Evolutionary conservation across 2,113 vertebrate species (phyloP).

Genomic region (Spea bombifrons): DNA sequence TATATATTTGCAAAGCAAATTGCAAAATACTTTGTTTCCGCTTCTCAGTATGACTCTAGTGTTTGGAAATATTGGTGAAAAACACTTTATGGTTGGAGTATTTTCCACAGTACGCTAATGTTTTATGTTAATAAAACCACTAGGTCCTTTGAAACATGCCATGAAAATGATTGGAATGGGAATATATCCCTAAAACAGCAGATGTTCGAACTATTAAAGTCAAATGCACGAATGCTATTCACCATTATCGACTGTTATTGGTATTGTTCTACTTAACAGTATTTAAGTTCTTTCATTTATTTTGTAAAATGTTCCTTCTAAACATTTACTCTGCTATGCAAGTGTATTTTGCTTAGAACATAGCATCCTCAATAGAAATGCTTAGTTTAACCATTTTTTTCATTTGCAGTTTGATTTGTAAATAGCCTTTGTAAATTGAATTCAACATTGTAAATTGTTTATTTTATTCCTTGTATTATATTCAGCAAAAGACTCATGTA

Average conservation of each 20-base stretch:
- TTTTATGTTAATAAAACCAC: slow-evolving; percentile 58
- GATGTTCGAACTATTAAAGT: slow-evolving; percentile 24
- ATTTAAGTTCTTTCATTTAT: slow-evolving; percentile 48
- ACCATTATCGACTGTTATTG: slow-evolving; percentile 13
- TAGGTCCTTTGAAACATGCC: not conserved
- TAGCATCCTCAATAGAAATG: slow-evolving; percentile 55
- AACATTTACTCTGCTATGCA: slow-evolving; percentile 70
- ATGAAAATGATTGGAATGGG: slow-evolving; percentile 34
- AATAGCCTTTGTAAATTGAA: slow-evolving; percentile 97
- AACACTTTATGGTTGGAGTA: not conserved
- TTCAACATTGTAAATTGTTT: slow-evolving; percentile 88
- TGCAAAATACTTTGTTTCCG: not conserved
- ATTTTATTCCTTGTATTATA: slow-evolving; percentile 96
- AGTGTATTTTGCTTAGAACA: slow-evolving; percentile 64
- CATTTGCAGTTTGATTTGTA: slow-evolving; percentile 71
- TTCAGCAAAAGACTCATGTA: slow-evolving; percentile 86
- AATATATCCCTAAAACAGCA: slow-evolving; percentile 8
- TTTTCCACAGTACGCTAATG: slow-evolving; percentile 56
- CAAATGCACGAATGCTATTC: slow-evolving; percentile 4
- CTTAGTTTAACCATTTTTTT: slow-evolving; percentile 66
- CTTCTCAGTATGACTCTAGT: not conserved
- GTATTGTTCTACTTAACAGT: slow-evolving; percentile 24
- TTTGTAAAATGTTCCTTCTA: slow-evolving; percentile 51
- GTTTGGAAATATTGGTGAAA: not conserved
- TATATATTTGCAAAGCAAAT: not conserved